Percentiles rank a stretch among this genome's conserved stretches.
Evolutionary conservation across 2,888 invertebrate species (phyloP).

Genomic region (Baccha elongata): DNA sequence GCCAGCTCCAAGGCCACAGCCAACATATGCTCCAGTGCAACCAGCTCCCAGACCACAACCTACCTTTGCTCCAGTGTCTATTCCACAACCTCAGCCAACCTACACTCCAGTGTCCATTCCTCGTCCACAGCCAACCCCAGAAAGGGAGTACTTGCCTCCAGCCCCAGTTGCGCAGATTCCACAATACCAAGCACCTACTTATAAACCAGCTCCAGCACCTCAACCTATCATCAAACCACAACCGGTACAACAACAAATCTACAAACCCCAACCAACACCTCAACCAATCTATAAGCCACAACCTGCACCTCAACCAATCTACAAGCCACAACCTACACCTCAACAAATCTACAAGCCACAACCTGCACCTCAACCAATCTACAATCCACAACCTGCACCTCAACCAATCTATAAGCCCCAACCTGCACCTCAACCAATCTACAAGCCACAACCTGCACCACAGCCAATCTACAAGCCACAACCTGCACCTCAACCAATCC

Average conservation of each 20-base stretch:
- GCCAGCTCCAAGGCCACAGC: constrained; percentile 8
- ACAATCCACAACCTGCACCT: constrained; percentile 6
- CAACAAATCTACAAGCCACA: not conserved
- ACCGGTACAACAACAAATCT: not conserved
- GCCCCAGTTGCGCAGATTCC: not conserved
- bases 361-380: not conserved
- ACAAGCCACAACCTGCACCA: constrained; percentile 1
- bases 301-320: constrained; percentile 3
- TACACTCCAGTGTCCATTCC: not conserved
- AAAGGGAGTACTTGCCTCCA: constrained; percentile 37
- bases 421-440: not conserved
- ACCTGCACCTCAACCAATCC: not conserved
- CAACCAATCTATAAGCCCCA: constrained; percentile 17
- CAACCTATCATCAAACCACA: constrained; percentile 14
- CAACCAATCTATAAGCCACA: constrained; percentile 5
- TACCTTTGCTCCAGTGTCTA: constrained; percentile 2
- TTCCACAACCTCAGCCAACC: constrained; percentile 10
- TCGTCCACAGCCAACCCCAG: not conserved
- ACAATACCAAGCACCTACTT: not conserved
- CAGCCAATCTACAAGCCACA: constrained; percentile 1
- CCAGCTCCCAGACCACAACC: constrained; percentile 3
- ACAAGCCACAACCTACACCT: constrained; percentile 1
- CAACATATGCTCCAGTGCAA: constrained; percentile 1
- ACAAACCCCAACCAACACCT: constrained; percentile 16
- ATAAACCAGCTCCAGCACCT: constrained; percentile 16